Evolutionary conservation across 2,113 vertebrate genomes (phyloP), one percentile per base, ranked within the genome.

Genomic region (Ameiurus melas): DNA sequence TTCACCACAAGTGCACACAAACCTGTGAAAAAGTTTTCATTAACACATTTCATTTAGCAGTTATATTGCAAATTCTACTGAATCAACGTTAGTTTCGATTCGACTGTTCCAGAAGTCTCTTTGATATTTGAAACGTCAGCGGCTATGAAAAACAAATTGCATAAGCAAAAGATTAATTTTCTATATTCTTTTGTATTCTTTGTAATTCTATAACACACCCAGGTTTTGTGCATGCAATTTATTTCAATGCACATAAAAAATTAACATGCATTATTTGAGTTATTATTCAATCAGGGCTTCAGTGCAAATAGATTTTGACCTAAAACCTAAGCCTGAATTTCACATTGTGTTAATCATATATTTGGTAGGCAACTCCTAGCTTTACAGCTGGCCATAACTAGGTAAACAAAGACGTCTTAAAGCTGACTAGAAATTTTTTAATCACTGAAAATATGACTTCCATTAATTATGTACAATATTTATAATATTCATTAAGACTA

Each of bases 401-500:
- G 16, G 19, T 19, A 81, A 36, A 22, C 9, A 81, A 57, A 36
- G 14, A 36, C 17, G 1, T 4, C 80, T 39, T 5, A 55, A 80
- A 57, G 39, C 9, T 13, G 8, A 17, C 53, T 30, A 8, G n/a
- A 16, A 62, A 83, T 33, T 16, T 16, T 55, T 80, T 55, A 27
- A 53, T 36, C 19, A 43, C 5, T 39, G 33, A 62, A 14, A 83
- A 25, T 12, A 6, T 36, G 1, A 39, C 80, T 22, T 0, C 9
- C 4, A 10, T 36, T 39, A 25, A 83, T 83, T 60, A 5, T 27
- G 58, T 36, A 58, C 19, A 36, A 81, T 81, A 39, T 62, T 43
- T 83, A 43, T 33, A 53, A 33, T n/a, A 79, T 64, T 64, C 75
- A 79, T 80, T 86, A 64, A 53, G n/a, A 53, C 19, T 5, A 64